Conservation (phyloP, 2,888 invertebrate genomes). For the Apamea anceps region DNA sequence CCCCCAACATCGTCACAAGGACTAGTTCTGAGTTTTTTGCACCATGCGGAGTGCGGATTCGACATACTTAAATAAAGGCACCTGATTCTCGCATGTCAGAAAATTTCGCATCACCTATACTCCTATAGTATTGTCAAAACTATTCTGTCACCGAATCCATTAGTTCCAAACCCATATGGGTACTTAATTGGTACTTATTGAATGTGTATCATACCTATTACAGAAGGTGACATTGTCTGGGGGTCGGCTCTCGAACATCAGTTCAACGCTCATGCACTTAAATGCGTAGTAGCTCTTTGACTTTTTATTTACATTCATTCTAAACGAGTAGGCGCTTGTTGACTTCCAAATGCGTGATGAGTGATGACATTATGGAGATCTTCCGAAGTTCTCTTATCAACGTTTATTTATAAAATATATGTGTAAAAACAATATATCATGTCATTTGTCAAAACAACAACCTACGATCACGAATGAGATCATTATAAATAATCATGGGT, state of each 20-base stretch:
- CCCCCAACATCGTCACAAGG: background rate
- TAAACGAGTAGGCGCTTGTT: constrained; percentile 31
- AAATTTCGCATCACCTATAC: background rate
- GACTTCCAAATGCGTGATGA: constrained; percentile 16
- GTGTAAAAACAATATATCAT: background rate
- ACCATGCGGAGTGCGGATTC: background rate
- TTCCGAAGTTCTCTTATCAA: constrained; percentile 23
- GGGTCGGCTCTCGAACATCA: constrained; percentile 32
- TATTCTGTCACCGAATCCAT: constrained; percentile 1
- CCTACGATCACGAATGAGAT: constrained; percentile 20
- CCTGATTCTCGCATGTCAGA: background rate
- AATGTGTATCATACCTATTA: constrained; percentile 26
- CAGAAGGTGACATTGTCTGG: constrained; percentile 57
- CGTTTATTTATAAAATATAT: constrained; percentile 16
- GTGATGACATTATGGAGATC: constrained; percentile 20
- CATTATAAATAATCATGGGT: constrained; percentile 16
- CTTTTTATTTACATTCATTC: constrained; percentile 38
- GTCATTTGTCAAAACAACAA: constrained; percentile 7
- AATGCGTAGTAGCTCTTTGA: constrained; percentile 27
- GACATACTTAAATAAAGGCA: background rate
- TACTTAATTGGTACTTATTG: constrained; percentile 13
- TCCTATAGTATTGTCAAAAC: background rate
- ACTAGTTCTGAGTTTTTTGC: background rate
- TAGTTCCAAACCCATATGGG: constrained; percentile 5
- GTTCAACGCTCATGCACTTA: constrained; percentile 27